Evolutionary conservation across 2,113 vertebrate species (phyloP).

Genomic region (Mustela lutreola): DNA sequence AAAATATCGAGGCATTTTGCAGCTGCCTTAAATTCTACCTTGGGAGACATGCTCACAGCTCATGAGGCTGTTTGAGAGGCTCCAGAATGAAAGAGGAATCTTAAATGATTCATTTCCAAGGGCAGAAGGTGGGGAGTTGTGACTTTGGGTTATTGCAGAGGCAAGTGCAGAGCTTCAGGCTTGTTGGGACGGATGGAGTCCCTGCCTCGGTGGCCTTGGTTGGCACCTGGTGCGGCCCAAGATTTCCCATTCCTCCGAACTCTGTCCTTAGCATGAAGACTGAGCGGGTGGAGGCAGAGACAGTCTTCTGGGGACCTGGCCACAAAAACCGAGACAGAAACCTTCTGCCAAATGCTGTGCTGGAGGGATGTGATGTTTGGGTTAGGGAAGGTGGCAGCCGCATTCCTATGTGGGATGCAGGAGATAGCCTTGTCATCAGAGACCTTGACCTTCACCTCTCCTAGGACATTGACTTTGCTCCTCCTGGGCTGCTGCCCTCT

Average conservation of each 20-base stretch:
- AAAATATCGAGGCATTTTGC: conserved; percentile 83
- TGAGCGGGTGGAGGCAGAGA: background rate
- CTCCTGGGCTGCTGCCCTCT: background rate
- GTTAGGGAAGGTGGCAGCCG: background rate
- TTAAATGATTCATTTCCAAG: conserved; percentile 78
- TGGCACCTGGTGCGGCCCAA: background rate
- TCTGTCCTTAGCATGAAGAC: background rate
- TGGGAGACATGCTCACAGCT: conserved; percentile 76
- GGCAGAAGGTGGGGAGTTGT: conserved; percentile 54
- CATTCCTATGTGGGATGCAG: no score
- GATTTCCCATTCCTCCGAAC: background rate
- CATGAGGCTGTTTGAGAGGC: conserved; percentile 51
- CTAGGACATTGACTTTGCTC: background rate
- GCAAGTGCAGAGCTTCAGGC: background rate
- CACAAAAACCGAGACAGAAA: background rate
- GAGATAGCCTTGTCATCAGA: background rate
- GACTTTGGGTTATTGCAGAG: conserved; percentile 39
- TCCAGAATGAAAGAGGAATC: conserved; percentile 64
- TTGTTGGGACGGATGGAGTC: background rate
- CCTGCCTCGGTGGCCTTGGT: background rate
- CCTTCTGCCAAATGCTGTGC: background rate
- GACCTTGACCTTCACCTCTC: background rate
- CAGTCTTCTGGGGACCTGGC: background rate
- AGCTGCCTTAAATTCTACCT: conserved; percentile 84
- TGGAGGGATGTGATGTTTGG: background rate